These are phyloP conservation scores for Malurus splendens DNA, from an alignment of 2,797 vertebrate genomes.

Conservation along the genomic window DNA sequence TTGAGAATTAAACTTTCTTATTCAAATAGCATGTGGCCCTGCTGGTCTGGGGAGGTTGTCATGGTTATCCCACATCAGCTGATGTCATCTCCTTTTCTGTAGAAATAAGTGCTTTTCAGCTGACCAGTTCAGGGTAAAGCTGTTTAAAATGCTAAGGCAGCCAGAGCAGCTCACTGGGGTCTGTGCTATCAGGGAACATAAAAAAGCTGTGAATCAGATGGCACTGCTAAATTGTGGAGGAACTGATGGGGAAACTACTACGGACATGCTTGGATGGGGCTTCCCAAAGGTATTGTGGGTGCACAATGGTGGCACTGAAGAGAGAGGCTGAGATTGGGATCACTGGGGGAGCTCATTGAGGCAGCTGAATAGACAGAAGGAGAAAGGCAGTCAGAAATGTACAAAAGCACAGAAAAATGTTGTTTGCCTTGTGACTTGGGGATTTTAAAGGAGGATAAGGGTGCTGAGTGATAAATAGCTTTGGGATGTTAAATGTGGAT, in stretches of 20 bases:
- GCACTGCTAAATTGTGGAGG: conserved; percentile 5
- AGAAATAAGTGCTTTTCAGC: conserved; percentile 50
- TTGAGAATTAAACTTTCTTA: conserved; percentile 32
- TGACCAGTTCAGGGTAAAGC: conserved; percentile 53
- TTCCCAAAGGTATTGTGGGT: conserved; percentile 49
- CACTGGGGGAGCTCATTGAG: conserved; percentile 42
- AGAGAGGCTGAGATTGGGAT: conserved; percentile 5
- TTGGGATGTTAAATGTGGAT: conserved; percentile 24
- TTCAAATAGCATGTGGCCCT: conserved; percentile 46
- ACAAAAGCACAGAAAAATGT: conserved; percentile 54
- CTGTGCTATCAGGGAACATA: background rate
- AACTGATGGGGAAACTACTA: conserved; percentile 43
- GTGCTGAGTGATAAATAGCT: conserved; percentile 47
- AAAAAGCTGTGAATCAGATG: conserved; percentile 46
- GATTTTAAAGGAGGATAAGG: conserved; percentile 29
- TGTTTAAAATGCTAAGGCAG: conserved; percentile 58
- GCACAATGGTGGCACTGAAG: conserved; percentile 57
- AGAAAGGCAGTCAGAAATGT: conserved; percentile 22
- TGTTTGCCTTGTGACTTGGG: conserved; percentile 59
- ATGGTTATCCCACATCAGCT: conserved; percentile 63
- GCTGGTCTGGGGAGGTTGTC: conserved; percentile 58
- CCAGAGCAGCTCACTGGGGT: background rate
- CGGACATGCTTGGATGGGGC: conserved; percentile 41
- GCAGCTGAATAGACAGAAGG: conserved; percentile 33
- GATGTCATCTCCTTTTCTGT: conserved; percentile 66